Percentiles rank a stretch among this genome's conserved stretches.
These are phyloP conservation scores for Thymelicus acteon DNA, from an alignment of 2,888 invertebrate species.

Conservation along the genomic window DNA sequence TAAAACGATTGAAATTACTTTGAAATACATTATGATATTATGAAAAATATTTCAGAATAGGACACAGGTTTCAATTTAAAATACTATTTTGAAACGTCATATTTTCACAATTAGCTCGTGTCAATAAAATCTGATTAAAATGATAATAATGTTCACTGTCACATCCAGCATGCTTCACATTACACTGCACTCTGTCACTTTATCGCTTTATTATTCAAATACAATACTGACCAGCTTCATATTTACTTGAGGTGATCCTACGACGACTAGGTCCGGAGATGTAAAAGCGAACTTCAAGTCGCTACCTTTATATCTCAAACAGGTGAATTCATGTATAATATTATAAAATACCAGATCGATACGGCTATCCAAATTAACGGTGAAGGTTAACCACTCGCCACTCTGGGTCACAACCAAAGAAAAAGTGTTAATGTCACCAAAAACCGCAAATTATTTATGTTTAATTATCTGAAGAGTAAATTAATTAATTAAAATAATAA, in stretches of 20 bases:
- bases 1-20: constrained; percentile 38
- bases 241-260: constrained; percentile 40
- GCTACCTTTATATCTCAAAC: constrained; percentile 48
- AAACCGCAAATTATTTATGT: neutral
- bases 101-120: too few species aligned
- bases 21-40: neutral
- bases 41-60: too few species aligned
- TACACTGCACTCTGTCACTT: constrained; percentile 19
- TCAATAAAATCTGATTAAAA: too few species aligned
- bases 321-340: constrained; percentile 43
- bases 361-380: constrained; percentile 45
- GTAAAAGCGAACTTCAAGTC: constrained; percentile 38
- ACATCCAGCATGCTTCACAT: too few species aligned
- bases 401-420: constrained; percentile 4
- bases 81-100: too few species aligned
- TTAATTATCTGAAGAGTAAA: neutral
- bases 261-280: constrained; percentile 42
- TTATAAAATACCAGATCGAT: constrained; percentile 43
- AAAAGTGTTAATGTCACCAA: constrained; percentile 16
- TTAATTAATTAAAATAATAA: too few species aligned
- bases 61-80: too few species aligned
- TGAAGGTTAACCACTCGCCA: constrained; percentile 60
- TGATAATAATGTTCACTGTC: too few species aligned
- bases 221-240: constrained; percentile 53
- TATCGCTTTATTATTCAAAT: constrained; percentile 6